Base-by-base conservation (phyloP, 2,797 vertebrate species). In the Platalea minor region DNA sequence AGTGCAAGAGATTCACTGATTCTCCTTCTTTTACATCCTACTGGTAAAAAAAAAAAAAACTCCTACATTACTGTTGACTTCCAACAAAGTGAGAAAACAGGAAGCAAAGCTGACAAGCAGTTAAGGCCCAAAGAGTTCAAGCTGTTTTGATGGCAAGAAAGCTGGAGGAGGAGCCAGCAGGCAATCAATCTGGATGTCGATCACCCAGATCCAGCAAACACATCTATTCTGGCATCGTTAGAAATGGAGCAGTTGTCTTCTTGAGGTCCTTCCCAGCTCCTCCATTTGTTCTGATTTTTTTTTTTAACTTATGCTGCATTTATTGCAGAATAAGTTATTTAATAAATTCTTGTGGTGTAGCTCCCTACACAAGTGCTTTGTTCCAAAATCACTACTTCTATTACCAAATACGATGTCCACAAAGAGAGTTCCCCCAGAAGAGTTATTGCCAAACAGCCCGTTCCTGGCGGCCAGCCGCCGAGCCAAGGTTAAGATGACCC, bases 401-500 rank as follows among this genome's bases (percentile, higher is more conserved):
- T 70, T 54, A 33, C 79, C 4, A 0, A 74, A 76, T 41, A 17
- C 35, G 16, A 11, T 17, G 25, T 13, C 56, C 41, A 51, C 57
- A 26, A 17, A 33, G 50, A 75, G 51, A 57, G 35, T 60, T 45
- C 9, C 59, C 57, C 70, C 46, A 25, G 48, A 25, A 83, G 51
- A 73, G 26, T 43, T 65, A 60, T 26, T 65, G 56, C 80, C 72
- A 77, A 91, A 50, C 16, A 59, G 29, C 65, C 56, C 17, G 2
- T 39, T 76, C 56, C 65, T 7, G 1, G 41, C 3, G 0, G 41
- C 56, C 37, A 54, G 53, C 59, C 12, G 2, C 63, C 1, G 2
- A 77, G 85, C 69, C 87, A 79, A 59, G 91, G 91, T 88, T 85
- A 46, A 63, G 43, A 31, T 68, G 86, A 91, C 77, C 81, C 35